Evolutionary conservation across 2,113 vertebrate species (phyloP).

Genomic region (Trematomus loennbergii): DNA sequence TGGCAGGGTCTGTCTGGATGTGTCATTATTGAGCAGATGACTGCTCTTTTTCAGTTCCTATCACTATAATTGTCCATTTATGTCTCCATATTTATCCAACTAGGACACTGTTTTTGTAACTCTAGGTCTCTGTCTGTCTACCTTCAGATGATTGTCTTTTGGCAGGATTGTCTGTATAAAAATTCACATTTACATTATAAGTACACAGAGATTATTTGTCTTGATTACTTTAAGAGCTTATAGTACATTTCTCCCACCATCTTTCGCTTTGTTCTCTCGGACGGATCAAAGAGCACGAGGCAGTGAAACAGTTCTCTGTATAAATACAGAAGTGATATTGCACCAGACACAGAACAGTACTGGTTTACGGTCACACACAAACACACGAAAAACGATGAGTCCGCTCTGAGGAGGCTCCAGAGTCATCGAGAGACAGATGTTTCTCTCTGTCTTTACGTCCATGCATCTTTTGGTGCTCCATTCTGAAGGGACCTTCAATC

Average conservation of each 20-base stretch:
- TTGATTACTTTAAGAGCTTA: constrained; percentile 54
- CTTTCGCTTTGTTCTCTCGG: constrained; percentile 19
- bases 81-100: constrained; percentile 16
- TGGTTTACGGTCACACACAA: constrained; percentile 49
- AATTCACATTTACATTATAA: constrained; percentile 51
- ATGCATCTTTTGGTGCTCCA: constrained; percentile 28
- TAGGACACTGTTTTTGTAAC: constrained; percentile 8
- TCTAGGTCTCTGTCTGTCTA: constrained; percentile 30
- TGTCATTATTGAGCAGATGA: constrained; percentile 32
- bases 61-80: constrained; percentile 11
- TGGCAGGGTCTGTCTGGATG: constrained; percentile 53
- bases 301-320: constrained; percentile 53
- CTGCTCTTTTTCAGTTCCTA: constrained; percentile 30
- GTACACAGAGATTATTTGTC: constrained; percentile 41
- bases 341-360: constrained; percentile 80
- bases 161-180: constrained; percentile 73
- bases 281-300: constrained; percentile 36
- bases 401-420: constrained; percentile 20
- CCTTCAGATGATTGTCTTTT: constrained; percentile 69
- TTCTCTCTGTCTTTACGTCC: constrained; percentile 31
- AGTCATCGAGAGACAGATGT: constrained; percentile 23
- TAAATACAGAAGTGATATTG: constrained; percentile 77
- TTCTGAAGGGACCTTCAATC: constrained; percentile 18
- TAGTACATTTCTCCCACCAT: neutral
- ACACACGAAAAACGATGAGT: constrained; percentile 30